A percentile compares a stretch with the other conserved stretches of the same genome.
These are phyloP conservation scores for Palythoa grandiflora DNA, from an alignment of 92 coral and sea anemone species.

Conservation along the genomic window DNA sequence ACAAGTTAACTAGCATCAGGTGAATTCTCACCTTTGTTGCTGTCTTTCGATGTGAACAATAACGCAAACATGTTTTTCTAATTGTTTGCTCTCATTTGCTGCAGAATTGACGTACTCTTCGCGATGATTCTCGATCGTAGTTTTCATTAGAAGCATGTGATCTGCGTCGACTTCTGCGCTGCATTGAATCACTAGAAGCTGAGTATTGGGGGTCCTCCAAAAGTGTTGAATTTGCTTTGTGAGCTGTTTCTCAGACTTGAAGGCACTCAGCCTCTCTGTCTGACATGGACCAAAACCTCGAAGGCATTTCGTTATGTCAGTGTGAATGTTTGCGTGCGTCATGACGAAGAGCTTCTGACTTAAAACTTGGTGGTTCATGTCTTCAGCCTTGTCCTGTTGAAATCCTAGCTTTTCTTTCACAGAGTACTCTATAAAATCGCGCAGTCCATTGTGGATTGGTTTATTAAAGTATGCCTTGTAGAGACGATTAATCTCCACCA, in stretches of 20 bases:
- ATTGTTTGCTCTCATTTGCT: background rate
- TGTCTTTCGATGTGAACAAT: slow-evolving; percentile 44
- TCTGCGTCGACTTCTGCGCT: slow-evolving; percentile 32
- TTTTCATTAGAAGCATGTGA: slow-evolving; percentile 34
- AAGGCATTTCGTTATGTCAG: slow-evolving; percentile 33
- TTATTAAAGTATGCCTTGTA: slow-evolving; percentile 33
- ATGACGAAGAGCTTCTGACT: slow-evolving; percentile 24
- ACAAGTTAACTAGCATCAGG: background rate
- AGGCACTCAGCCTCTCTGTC: slow-evolving; percentile 38
- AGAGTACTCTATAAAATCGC: slow-evolving; percentile 25
- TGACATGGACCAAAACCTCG: slow-evolving; percentile 28
- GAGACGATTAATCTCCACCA: slow-evolving; percentile 36
- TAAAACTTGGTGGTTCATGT: background rate
- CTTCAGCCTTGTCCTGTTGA: slow-evolving; percentile 14
- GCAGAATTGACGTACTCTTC: slow-evolving; percentile 29
- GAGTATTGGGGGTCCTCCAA: background rate
- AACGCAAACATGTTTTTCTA: slow-evolving; percentile 28
- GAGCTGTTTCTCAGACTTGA: slow-evolving; percentile 46
- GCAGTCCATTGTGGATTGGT: slow-evolving; percentile 57
- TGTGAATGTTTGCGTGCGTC: slow-evolving; percentile 45
- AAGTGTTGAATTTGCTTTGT: slow-evolving; percentile 29
- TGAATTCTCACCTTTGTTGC: slow-evolving; percentile 51
- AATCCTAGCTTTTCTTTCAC: background rate
- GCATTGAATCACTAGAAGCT: slow-evolving; percentile 37
- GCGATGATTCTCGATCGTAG: slow-evolving; percentile 40